Percentiles rank a stretch among this genome's conserved stretches.
phyloP scores from a whole-genome alignment of 2,113 vertebrate genomes.

The Chaetops frenatus region DNA sequence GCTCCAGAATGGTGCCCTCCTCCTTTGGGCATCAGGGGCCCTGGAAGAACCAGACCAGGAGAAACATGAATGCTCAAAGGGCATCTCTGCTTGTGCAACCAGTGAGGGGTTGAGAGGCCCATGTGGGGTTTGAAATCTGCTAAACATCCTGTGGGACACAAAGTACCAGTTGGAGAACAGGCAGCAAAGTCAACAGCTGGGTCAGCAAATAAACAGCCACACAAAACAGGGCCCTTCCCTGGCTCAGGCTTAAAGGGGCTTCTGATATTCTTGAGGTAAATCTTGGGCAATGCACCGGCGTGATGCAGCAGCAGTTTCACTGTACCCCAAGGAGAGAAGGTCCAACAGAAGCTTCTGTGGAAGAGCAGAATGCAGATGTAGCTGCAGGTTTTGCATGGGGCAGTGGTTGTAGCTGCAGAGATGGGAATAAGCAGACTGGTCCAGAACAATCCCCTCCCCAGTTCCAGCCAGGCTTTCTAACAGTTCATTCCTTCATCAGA shows the following conservation, averaged over 20 bases:
- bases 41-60: not conserved
- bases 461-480: not conserved
- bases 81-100: not conserved
- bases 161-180: not conserved
- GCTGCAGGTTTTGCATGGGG: not conserved
- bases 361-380: not conserved
- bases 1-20: not conserved
- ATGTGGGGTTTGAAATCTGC: fast-evolving
- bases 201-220: not conserved
- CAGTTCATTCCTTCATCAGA: not conserved
- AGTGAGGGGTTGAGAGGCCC: not conserved
- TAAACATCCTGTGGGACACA: not conserved
- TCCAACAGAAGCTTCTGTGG: not conserved
- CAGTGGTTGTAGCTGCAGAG: not conserved
- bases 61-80: not conserved
- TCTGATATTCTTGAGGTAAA: not conserved
- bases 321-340: not conserved
- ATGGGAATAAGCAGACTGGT: not conserved
- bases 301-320: not conserved
- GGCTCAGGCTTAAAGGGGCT: not conserved
- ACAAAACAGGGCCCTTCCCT: not conserved
- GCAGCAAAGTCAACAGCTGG: not conserved
- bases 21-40: fast-evolving
- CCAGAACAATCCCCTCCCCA: not conserved
- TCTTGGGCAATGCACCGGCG: not conserved